Base-by-base conservation (phyloP, 64 coral and sea anemone genomes). In the Exaiptasia diaphana region DNA sequence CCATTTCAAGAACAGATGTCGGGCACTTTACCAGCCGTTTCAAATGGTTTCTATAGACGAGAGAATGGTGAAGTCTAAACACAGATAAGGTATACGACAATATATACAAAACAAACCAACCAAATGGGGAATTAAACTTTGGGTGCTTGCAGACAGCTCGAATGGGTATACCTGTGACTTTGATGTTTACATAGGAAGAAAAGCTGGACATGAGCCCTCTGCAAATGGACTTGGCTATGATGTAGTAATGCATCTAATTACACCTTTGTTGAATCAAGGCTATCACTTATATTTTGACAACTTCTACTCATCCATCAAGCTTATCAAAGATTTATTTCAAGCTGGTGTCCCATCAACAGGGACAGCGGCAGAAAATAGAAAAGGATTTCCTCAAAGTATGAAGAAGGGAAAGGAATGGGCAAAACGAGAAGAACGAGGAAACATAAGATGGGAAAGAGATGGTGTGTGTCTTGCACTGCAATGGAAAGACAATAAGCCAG, bases 41-140 rank as follows among this genome's bases (percentile, higher is more conserved):
- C 76, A 90, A 39, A 10, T 52, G 31, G 78, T 82, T 43, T 22
- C 87, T 53, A 39, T 82, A 13, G 76, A 80, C 58, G 75, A 88
- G 41, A 28, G 64, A 0, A 77, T 87, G 85, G 59, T 87, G 0
- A 78, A 87, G 61, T 67, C 73, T 0, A 77, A 67, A 10, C 68
- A 89, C 23, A 6, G 67, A 5, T 82, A 76, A 18, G 76, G 86
- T 0, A 80, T 89, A 32, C 1, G 64, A 0, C 85, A 88, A 5
- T 88, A 88, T 18, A 79, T 88, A 13, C 73, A 89, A 21, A 45
- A 89, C 17, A 87, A 87, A 5, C 85, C 85, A 9, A 87, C 74
- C 3, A 88, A 79, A 34, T 88, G 85, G 85, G 87, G 69, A 4
- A 48, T 90, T 5, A 90, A 90, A 21, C 28, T 90, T 1, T 82